Percentiles rank a stretch among this genome's conserved stretches.
Evolutionary conservation across 2,113 vertebrate species (phyloP).

Genomic region (Setophaga coronata): DNA sequence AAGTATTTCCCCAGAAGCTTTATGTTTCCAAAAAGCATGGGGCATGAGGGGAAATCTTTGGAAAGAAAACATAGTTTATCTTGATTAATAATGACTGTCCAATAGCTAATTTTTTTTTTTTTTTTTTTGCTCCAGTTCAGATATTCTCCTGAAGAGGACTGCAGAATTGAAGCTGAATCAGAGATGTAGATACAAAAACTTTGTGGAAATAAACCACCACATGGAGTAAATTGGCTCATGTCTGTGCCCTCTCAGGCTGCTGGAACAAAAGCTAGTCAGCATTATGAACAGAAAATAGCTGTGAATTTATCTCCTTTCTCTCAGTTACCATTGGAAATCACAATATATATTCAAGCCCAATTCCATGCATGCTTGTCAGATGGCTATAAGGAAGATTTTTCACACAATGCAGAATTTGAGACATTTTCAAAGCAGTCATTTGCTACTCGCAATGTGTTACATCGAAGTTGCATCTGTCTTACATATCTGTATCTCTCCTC

Average conservation of each 20-base stretch:
- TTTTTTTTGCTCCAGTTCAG: not conserved
- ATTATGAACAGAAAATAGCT: not conserved
- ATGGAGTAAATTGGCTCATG: not conserved
- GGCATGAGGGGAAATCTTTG: not conserved
- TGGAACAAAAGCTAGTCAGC: too few species aligned
- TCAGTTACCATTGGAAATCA: not conserved
- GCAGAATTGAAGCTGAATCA: not conserved
- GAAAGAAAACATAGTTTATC: not conserved
- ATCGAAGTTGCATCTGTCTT: not conserved
- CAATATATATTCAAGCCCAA: not conserved
- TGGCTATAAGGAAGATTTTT: not conserved
- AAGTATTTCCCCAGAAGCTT: not conserved
- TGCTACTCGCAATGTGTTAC: not conserved
- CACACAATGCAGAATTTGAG: not conserved
- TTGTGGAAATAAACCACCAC: not conserved
- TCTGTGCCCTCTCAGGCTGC: not conserved
- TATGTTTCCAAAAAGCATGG: not conserved
- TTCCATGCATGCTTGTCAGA: not conserved
- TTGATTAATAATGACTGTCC: not conserved
- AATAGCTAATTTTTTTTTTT: not conserved
- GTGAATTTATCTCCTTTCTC: not conserved
- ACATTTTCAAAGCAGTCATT: not conserved
- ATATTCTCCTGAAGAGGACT: not conserved
- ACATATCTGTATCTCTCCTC: not conserved
- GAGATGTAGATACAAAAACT: fast-evolving